phyloP scores from a whole-genome alignment of 2,888 invertebrate species.

The Torymus tubicola region DNA sequence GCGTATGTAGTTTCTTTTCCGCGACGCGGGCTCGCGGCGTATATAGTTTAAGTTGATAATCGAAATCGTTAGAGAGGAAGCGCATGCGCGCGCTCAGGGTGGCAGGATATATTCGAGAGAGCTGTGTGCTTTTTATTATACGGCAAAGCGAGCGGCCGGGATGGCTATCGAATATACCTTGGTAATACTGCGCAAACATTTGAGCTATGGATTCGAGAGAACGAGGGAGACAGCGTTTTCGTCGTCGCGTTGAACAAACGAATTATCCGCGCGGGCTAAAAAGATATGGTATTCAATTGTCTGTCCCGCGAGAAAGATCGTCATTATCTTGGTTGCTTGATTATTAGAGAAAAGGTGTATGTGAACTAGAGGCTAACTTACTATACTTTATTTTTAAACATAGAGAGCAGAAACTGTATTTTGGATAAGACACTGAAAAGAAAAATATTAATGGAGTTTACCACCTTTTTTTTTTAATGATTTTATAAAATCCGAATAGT shows the following conservation, averaged over 20 bases:
- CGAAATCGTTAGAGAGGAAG: slow-evolving; percentile 13
- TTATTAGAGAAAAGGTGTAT: no score
- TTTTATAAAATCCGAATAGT: no score
- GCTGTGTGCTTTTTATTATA: slow-evolving; percentile 24
- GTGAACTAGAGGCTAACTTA: no score
- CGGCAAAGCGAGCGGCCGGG: background rate
- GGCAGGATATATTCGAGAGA: background rate
- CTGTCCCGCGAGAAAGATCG: background rate
- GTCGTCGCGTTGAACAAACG: background rate
- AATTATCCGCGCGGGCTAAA: background rate
- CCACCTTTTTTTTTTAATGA: no score
- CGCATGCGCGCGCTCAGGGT: background rate
- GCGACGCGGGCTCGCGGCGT: background rate
- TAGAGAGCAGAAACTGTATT: no score
- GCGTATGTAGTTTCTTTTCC: background rate
- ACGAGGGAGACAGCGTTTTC: background rate
- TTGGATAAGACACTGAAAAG: no score
- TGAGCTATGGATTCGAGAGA: background rate
- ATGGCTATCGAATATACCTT: slow-evolving; percentile 9
- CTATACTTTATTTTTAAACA: no score
- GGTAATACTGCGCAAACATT: slow-evolving; percentile 22
- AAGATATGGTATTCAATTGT: background rate
- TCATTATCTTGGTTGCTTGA: background rate
- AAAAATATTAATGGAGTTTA: no score
- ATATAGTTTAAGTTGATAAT: slow-evolving; percentile 33